phyloP scores from a whole-genome alignment of 2,797 vertebrate genomes.

The Crocodylus rhombifer region DNA sequence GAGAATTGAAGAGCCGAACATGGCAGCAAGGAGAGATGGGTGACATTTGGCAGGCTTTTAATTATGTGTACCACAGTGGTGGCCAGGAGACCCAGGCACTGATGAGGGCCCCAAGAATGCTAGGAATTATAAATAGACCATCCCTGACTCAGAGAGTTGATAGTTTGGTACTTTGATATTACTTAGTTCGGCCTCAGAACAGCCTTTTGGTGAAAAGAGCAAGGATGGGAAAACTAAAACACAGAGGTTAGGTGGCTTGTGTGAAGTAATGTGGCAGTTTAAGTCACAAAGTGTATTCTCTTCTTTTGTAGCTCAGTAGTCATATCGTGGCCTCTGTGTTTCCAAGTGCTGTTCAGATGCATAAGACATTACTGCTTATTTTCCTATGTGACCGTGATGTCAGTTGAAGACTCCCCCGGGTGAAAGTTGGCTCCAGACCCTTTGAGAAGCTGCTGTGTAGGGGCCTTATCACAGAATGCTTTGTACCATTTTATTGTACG shows the following conservation, averaged over 20 bases:
- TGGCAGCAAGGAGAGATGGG: neutral
- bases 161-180: neutral
- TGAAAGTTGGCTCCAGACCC: neutral
- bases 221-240: neutral
- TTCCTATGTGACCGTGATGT: neutral
- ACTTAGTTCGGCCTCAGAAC: neutral
- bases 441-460: neutral
- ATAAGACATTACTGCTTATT: fast-evolving
- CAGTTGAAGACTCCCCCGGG: neutral
- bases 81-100: neutral
- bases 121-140: neutral
- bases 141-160: neutral
- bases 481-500: neutral
- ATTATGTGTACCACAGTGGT: neutral
- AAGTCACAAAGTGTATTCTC: neutral
- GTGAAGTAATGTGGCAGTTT: neutral
- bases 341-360: neutral
- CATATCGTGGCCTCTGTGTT: neutral
- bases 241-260: neutral
- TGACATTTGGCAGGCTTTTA: neutral
- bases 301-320: neutral
- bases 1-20: neutral
- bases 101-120: no score
- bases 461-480: neutral
- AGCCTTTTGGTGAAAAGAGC: neutral